These are phyloP conservation scores for Eira barbara DNA, from an alignment of 2,113 vertebrate species.

Conservation along the genomic window DNA sequence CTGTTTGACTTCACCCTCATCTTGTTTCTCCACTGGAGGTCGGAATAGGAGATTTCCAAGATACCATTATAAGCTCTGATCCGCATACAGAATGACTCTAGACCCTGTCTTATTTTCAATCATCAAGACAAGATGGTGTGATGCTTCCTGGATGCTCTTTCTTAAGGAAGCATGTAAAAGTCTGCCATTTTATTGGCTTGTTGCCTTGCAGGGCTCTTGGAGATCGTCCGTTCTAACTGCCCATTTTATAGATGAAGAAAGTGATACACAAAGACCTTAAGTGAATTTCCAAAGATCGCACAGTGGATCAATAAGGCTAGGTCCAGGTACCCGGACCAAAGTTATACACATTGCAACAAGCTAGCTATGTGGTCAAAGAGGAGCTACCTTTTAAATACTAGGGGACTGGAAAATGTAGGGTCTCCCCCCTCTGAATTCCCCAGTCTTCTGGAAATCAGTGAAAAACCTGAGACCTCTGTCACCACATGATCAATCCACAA, in stretches of 20 bases:
- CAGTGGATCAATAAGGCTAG: not conserved
- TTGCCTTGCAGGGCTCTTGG: not conserved
- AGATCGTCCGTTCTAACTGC: not conserved
- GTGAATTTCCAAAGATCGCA: not conserved
- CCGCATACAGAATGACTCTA: not conserved
- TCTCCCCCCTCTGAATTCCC: not conserved
- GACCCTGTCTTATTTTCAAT: not conserved
- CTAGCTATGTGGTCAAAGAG: not conserved
- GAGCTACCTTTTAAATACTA: not conserved
- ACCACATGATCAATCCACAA: not conserved
- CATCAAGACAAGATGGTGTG: not conserved
- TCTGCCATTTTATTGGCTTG: not conserved
- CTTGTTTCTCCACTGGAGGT: not conserved
- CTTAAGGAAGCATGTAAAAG: not conserved
- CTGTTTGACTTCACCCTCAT: not conserved
- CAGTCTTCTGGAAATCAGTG: not conserved
- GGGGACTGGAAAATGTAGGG: not conserved
- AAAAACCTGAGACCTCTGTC: not conserved
- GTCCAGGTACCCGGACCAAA: not conserved
- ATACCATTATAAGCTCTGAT: not conserved
- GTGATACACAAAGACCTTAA: not conserved
- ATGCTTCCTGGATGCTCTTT: not conserved
- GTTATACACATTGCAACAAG: not conserved
- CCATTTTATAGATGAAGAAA: not conserved
- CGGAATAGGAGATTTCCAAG: not conserved